phyloP scores from a whole-genome alignment of 2,797 vertebrate species.

The Hyperoplus immaculatus region DNA sequence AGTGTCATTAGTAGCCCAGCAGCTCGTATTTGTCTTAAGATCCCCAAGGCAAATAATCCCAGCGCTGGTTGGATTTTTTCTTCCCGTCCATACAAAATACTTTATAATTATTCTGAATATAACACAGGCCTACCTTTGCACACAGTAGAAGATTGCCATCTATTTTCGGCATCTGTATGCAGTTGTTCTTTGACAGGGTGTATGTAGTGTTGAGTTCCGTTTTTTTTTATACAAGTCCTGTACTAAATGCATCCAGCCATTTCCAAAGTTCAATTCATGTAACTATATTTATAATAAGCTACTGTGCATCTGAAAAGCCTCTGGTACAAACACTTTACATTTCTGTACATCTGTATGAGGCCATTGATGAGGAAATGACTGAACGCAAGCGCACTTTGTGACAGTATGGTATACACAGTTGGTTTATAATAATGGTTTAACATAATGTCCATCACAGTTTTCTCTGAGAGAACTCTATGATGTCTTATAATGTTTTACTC shows the following conservation, averaged over 20 bases:
- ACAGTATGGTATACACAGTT: slow-evolving; percentile 25
- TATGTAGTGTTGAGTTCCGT: neutral
- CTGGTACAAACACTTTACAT: slow-evolving; percentile 44
- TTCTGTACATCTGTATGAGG: slow-evolving; percentile 24
- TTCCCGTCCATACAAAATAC: slow-evolving; percentile 1
- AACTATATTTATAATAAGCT: slow-evolving; percentile 38
- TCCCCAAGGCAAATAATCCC: neutral
- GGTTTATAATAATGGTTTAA: slow-evolving; percentile 38
- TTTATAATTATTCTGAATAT: neutral
- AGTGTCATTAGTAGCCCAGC: neutral
- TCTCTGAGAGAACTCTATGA: slow-evolving; percentile 17
- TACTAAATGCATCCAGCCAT: slow-evolving; percentile 8
- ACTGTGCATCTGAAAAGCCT: slow-evolving; percentile 38
- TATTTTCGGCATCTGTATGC: slow-evolving; percentile 3
- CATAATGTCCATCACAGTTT: slow-evolving; percentile 31
- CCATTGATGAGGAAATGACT: slow-evolving; percentile 19
- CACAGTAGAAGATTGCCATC: neutral
- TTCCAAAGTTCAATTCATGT: slow-evolving; percentile 16
- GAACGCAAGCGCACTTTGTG: slow-evolving; percentile 39
- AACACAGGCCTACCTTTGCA: neutral
- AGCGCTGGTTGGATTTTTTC: neutral
- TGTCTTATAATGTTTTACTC: neutral
- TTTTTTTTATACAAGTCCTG: neutral
- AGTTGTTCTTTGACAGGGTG: neutral
- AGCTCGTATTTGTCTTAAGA: neutral